Evolutionary conservation across 2,888 invertebrate species (phyloP).

Genomic region (Amblyjoppa proteus): DNA sequence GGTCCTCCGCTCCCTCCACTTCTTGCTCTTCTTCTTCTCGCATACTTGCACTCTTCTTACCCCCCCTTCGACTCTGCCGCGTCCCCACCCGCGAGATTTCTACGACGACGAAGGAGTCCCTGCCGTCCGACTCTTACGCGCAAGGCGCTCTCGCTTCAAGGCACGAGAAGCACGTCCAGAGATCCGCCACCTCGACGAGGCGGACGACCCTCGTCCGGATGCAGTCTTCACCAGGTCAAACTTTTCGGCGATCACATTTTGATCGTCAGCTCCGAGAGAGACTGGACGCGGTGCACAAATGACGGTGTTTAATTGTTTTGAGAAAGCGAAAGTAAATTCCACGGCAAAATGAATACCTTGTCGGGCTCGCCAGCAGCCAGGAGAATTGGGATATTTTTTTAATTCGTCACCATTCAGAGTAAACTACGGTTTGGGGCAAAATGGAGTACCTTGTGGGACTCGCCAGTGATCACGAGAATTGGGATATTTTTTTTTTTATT

Average conservation of each 20-base stretch:
- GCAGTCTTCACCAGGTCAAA: constrained; percentile 71
- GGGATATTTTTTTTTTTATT: no score
- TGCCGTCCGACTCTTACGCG: constrained; percentile 18
- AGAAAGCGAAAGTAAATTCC: no score
- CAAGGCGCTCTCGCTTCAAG: constrained; percentile 15
- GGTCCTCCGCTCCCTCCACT: constrained; percentile 42
- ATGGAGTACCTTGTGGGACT: no score
- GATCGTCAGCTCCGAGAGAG: neutral
- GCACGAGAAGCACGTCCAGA: constrained; percentile 21
- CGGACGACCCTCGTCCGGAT: constrained; percentile 46
- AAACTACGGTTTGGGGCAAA: neutral
- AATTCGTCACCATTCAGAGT: no score
- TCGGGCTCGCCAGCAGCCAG: no score
- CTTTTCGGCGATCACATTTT: constrained; percentile 6
- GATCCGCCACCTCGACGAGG: constrained; percentile 8
- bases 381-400: no score
- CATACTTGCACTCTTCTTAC: constrained; percentile 55
- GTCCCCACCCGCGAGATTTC: constrained; percentile 32
- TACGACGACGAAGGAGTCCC: constrained; percentile 6
- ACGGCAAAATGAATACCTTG: no score
- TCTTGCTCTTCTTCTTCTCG: constrained; percentile 63
- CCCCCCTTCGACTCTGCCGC: constrained; percentile 7
- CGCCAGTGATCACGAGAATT: no score
- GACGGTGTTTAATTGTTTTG: neutral
- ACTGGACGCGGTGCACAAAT: neutral